Evolutionary conservation across 2,888 invertebrate genomes (phyloP).

Genomic region (Hymenopus coronatus): DNA sequence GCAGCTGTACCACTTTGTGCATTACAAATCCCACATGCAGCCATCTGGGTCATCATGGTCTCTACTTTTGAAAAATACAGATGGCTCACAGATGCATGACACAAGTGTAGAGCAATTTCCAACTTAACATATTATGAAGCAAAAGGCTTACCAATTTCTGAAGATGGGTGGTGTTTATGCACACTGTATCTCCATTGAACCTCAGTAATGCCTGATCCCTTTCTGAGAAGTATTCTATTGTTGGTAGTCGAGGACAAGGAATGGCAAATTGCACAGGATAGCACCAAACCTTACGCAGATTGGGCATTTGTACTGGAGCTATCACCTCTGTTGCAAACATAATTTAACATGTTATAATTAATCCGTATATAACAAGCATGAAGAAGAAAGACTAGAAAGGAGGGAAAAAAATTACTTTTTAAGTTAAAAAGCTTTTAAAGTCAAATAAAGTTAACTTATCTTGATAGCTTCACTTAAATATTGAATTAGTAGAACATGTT

Average conservation of each 20-base stretch:
- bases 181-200: slow-evolving; percentile 82
- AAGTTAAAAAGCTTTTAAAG: neutral
- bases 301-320: slow-evolving; percentile 56
- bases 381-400: neutral
- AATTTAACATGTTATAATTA: neutral
- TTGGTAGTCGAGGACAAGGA: slow-evolving; percentile 78
- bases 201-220: slow-evolving; percentile 81
- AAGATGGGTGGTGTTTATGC: slow-evolving; percentile 81
- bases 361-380: neutral
- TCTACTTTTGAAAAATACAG: too few relatives aligned
- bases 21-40: too few relatives aligned
- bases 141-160: slow-evolving; percentile 75
- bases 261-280: slow-evolving; percentile 86
- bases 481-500: too few relatives aligned
- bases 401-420: neutral
- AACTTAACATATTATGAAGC: neutral
- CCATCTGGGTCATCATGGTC: too few relatives aligned
- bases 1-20: too few relatives aligned
- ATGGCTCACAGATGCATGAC: too few relatives aligned
- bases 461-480: too few relatives aligned
- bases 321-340: slow-evolving; percentile 38
- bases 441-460: too few relatives aligned
- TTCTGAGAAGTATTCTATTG: slow-evolving; percentile 82
- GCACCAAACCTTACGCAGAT: slow-evolving; percentile 88
- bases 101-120: too few relatives aligned